Percentiles rank a stretch among this genome's conserved stretches.
These are phyloP conservation scores for Acropora tenuis DNA, from an alignment of 64 coral and sea anemone species.

Conservation along the genomic window DNA sequence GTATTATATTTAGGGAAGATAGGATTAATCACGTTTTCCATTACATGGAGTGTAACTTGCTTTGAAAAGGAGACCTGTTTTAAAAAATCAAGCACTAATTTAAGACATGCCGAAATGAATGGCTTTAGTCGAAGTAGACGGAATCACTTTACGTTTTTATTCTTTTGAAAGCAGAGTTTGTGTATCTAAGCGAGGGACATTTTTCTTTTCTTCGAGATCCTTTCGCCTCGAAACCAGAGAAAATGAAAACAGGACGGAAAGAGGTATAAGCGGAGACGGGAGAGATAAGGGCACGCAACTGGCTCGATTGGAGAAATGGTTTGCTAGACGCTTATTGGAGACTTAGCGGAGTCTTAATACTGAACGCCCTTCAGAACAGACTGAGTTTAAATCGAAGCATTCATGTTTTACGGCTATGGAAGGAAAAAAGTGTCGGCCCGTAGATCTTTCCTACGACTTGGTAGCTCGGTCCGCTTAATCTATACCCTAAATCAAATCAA, in stretches of 20 bases:
- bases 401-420: neutral
- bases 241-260: neutral
- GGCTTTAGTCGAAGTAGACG: neutral
- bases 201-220: neutral
- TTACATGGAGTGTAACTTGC: neutral
- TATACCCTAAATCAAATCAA: too few relatives aligned
- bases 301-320: too few relatives aligned
- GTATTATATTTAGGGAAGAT: neutral
- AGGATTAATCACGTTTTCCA: neutral
- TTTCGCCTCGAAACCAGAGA: neutral
- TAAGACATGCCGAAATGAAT: neutral
- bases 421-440: neutral
- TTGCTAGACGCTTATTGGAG: too few relatives aligned
- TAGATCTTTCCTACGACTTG: too few relatives aligned
- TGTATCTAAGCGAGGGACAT: neutral
- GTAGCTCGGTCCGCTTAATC: too few relatives aligned
- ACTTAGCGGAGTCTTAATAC: neutral
- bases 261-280: neutral
- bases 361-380: neutral
- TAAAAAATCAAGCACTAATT: neutral
- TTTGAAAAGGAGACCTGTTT: neutral
- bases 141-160: neutral
- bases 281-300: neutral
- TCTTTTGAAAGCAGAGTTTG: neutral
- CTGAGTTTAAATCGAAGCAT: neutral